A percentile compares a stretch with the other conserved stretches of the same genome.
Evolutionary conservation across 2,113 vertebrate species (phyloP).

Genomic region (Electrona antarctica): DNA sequence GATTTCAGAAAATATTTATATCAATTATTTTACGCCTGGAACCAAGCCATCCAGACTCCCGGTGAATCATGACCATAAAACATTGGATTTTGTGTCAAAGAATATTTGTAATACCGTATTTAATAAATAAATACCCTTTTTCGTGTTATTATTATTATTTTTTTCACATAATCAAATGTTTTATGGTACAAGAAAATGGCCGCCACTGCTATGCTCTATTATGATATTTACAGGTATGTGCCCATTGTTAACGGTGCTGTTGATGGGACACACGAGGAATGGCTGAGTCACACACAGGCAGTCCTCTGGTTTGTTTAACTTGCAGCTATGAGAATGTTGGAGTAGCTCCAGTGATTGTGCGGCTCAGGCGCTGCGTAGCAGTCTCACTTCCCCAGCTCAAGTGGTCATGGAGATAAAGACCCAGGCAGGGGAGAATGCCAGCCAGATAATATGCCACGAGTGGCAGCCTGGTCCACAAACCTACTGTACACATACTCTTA

Average conservation of each 20-base stretch:
- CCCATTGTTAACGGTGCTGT: slow-evolving; percentile 49
- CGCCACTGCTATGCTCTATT: neutral
- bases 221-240: slow-evolving; percentile 52
- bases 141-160: no score
- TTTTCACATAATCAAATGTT: no score
- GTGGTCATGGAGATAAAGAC: slow-evolving; percentile 68
- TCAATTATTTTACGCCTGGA: no score
- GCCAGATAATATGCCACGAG: slow-evolving; percentile 34
- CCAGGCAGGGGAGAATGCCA: slow-evolving; percentile 48
- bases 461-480: slow-evolving; percentile 5
- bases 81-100: no score
- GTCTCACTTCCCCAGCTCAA: slow-evolving; percentile 68
- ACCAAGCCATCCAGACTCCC: no score
- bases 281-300: slow-evolving; percentile 72
- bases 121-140: no score
- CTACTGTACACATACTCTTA: no score
- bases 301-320: slow-evolving; percentile 71
- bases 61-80: no score
- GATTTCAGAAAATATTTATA: no score
- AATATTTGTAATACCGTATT: no score
- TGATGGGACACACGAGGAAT: slow-evolving; percentile 53
- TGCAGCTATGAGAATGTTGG: slow-evolving; percentile 68
- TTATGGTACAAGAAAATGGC: no score
- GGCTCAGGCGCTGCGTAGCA: slow-evolving; percentile 50
- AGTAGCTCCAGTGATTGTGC: slow-evolving; percentile 79